Evolutionary conservation across 2,888 invertebrate genomes (phyloP).

Genomic region (Frankliniella fusca): DNA sequence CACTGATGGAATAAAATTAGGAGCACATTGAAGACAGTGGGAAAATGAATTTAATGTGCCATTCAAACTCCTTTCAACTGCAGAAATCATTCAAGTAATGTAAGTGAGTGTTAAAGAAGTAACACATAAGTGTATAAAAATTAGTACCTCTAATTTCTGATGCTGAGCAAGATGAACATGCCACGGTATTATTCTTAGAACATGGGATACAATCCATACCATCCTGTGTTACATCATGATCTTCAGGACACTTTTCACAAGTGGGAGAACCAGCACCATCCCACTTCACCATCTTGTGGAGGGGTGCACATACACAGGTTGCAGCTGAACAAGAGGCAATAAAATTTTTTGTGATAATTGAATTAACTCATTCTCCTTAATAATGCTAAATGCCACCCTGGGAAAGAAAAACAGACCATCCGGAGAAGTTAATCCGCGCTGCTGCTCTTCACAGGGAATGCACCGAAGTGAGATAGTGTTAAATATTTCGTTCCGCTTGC

Average conservation of each 20-base stretch:
- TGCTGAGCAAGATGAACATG: background rate
- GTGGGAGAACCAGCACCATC: constrained; percentile 39
- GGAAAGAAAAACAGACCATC: background rate
- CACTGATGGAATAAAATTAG: constrained; percentile 47
- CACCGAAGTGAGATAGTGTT: background rate
- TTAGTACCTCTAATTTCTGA: constrained; percentile 22
- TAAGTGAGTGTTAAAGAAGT: constrained; percentile 23
- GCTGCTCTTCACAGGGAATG: background rate
- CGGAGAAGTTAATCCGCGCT: background rate
- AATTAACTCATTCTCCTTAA: too few relatives aligned
- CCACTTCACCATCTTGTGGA: constrained; percentile 43
- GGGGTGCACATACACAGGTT: constrained; percentile 49
- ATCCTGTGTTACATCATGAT: constrained; percentile 45
- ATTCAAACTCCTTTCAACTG: constrained; percentile 47
- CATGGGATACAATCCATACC: constrained; percentile 46
- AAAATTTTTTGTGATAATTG: background rate
- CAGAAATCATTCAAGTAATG: constrained; percentile 38
- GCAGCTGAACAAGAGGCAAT: background rate
- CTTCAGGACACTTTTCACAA: constrained; percentile 44
- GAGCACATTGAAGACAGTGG: constrained; percentile 48
- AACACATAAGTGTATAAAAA: background rate
- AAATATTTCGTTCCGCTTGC: background rate
- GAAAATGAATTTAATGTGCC: constrained; percentile 44
- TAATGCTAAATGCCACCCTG: background rate
- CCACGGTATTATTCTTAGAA: constrained; percentile 35